These are phyloP conservation scores for Philopotamus ludificatus DNA, from an alignment of 1,140 invertebrate genomes.

Conservation along the genomic window DNA sequence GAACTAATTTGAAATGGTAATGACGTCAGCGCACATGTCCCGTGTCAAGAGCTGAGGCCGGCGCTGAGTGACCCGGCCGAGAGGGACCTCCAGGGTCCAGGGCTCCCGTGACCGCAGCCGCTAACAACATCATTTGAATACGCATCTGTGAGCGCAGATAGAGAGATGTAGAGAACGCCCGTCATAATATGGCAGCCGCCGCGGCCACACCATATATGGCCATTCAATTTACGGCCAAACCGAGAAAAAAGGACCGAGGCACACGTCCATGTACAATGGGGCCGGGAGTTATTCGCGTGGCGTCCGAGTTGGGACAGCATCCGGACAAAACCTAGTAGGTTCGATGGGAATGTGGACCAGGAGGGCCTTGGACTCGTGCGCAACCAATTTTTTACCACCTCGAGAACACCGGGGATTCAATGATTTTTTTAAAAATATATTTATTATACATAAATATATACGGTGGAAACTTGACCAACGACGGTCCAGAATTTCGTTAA, in stretches of 20 bases:
- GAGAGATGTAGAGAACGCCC: too few relatives aligned
- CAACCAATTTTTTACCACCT: slow-evolving; percentile 14
- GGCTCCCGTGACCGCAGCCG: not conserved
- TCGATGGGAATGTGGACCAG: not conserved
- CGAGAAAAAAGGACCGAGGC: not conserved
- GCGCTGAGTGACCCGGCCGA: slow-evolving; percentile 8
- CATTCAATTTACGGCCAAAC: not conserved
- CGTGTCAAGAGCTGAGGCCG: slow-evolving; percentile 1
- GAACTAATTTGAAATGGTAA: slow-evolving; percentile 34
- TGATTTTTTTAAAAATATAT: too few relatives aligned
- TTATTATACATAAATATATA: too few relatives aligned
- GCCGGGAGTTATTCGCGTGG: slow-evolving; percentile 8
- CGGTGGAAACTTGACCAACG: too few relatives aligned
- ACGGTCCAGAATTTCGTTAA: too few relatives aligned
- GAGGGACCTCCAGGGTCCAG: slow-evolving; percentile 6
- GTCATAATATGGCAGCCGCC: too few relatives aligned
- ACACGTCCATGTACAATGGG: slow-evolving; percentile 10
- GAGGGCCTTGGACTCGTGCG: slow-evolving; percentile 20
- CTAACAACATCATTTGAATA: slow-evolving; percentile 20
- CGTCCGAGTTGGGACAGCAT: not conserved
- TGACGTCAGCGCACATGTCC: slow-evolving; percentile 29
- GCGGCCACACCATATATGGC: too few relatives aligned
- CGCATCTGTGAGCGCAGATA: too few relatives aligned
- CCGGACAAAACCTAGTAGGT: slow-evolving; percentile 3
- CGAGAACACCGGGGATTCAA: too few relatives aligned